Evolutionary conservation across 1,140 invertebrate species (phyloP).

Genomic region (Pseudobourletiella spinata): DNA sequence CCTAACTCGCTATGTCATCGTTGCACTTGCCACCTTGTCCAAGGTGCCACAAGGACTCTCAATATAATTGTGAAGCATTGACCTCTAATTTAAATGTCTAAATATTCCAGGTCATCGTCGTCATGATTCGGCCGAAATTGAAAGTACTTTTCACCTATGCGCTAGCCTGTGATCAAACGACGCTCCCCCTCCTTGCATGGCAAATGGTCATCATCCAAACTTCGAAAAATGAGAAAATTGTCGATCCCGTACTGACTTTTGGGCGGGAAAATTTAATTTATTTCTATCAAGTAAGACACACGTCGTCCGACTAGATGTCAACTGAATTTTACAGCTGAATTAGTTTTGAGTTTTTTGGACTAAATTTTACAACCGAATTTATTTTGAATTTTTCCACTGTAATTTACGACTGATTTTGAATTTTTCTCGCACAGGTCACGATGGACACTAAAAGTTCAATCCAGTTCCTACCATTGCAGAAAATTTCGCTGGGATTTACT

Average conservation of each 20-base stretch:
- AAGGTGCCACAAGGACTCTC: constrained; percentile 53
- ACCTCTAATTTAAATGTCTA: too few species aligned
- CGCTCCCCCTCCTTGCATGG: constrained; percentile 77
- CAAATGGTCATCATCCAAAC: constrained; percentile 79
- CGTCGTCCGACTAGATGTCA: neutral
- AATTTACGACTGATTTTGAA: too few species aligned
- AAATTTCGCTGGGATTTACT: constrained; percentile 57
- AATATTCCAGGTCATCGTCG: constrained; percentile 64
- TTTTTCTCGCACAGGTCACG: constrained; percentile 33
- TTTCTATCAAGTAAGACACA: constrained; percentile 63
- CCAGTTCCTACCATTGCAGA: constrained; percentile 55
- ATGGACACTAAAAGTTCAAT: constrained; percentile 44
- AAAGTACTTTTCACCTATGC: constrained; percentile 58
- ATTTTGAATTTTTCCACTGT: too few species aligned
- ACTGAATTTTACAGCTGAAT: too few species aligned
- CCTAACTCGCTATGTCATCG: constrained; percentile 62
- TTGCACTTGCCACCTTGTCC: constrained; percentile 86
- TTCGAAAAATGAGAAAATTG: constrained; percentile 55
- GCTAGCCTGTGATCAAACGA: constrained; percentile 47
- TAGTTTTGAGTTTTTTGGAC: too few species aligned
- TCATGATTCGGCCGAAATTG: constrained; percentile 67
- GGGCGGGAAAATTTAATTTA: constrained; percentile 66
- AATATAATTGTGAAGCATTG: too few species aligned
- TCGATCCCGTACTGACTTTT: constrained; percentile 78
- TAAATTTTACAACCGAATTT: too few species aligned